Percentiles rank a stretch among this genome's conserved stretches.
These are phyloP conservation scores for Micromys minutus DNA, from an alignment of 2,113 vertebrate genomes.

Conservation along the genomic window DNA sequence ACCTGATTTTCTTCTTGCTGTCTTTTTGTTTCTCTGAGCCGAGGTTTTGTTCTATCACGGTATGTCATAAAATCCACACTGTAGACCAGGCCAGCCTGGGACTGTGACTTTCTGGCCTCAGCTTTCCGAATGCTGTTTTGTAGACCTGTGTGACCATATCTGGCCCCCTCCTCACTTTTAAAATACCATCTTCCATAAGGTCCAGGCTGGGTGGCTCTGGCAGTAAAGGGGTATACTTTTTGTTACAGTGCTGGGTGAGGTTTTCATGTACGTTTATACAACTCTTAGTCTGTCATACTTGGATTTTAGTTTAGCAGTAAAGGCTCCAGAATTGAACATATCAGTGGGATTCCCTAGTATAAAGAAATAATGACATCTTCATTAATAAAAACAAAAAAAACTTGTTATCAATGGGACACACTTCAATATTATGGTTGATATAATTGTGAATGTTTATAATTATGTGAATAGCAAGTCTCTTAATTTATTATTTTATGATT, in stretches of 20 bases:
- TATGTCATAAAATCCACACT: background rate
- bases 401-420: background rate
- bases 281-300: background rate
- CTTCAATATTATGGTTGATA: background rate
- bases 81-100: background rate
- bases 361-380: background rate
- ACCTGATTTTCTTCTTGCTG: background rate
- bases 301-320: constrained; percentile 15
- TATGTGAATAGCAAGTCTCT: background rate
- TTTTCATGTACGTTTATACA: background rate
- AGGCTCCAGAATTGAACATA: background rate
- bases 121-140: background rate
- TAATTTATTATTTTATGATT: background rate
- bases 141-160: background rate
- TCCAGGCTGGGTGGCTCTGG: background rate
- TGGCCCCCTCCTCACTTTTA: background rate
- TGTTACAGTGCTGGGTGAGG: constrained; percentile 8
- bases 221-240: background rate
- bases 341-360: background rate
- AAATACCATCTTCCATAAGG: constrained; percentile 11
- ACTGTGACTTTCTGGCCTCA: background rate
- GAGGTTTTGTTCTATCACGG: background rate
- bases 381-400: background rate
- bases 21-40: background rate
- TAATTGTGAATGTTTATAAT: constrained; percentile 26